Evolutionary conservation across 1,140 invertebrate species (phyloP).

Genomic region (Drosophila ficusphila): DNA sequence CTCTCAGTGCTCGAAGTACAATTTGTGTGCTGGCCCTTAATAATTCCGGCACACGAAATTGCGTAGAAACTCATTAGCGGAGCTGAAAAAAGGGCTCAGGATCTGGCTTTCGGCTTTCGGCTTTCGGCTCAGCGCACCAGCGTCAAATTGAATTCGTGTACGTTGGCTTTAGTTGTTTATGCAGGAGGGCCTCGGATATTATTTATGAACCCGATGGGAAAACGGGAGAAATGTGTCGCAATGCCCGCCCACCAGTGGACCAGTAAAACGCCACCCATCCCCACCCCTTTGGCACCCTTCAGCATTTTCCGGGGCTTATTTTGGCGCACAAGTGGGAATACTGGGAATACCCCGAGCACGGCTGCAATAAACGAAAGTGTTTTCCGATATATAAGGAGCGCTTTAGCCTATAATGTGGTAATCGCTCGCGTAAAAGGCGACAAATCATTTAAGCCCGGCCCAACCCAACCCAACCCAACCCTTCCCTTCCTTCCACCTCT

Average conservation of each 20-base stretch:
- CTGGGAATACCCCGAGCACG: conserved; percentile 59
- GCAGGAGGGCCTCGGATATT: conserved; percentile 72
- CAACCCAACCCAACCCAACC: conserved; percentile 25
- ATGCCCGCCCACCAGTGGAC: conserved; percentile 40
- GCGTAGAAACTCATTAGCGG: conserved; percentile 74
- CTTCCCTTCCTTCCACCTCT: no score
- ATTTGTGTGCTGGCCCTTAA: conserved; percentile 53
- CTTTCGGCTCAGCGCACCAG: neutral
- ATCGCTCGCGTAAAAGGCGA: conserved; percentile 83
- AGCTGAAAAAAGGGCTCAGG: conserved; percentile 17
- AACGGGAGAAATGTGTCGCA: conserved; percentile 75
- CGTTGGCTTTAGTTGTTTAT: conserved; percentile 55
- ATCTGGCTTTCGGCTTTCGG: neutral
- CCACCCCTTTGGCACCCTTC: neutral
- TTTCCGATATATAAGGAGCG: conserved; percentile 81
- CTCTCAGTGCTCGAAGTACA: conserved; percentile 38
- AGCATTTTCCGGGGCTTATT: neutral
- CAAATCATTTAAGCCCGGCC: conserved; percentile 81
- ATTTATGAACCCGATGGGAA: conserved; percentile 80
- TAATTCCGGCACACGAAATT: conserved; percentile 72
- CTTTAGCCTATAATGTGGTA: conserved; percentile 82
- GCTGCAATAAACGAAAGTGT: conserved; percentile 80
- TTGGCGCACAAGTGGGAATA: conserved; percentile 67
- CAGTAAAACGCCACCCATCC: no score
- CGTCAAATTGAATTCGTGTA: conserved; percentile 71